phyloP scores from a whole-genome alignment of 2,888 invertebrate genomes.

The Petrolisthes manimaculis region DNA sequence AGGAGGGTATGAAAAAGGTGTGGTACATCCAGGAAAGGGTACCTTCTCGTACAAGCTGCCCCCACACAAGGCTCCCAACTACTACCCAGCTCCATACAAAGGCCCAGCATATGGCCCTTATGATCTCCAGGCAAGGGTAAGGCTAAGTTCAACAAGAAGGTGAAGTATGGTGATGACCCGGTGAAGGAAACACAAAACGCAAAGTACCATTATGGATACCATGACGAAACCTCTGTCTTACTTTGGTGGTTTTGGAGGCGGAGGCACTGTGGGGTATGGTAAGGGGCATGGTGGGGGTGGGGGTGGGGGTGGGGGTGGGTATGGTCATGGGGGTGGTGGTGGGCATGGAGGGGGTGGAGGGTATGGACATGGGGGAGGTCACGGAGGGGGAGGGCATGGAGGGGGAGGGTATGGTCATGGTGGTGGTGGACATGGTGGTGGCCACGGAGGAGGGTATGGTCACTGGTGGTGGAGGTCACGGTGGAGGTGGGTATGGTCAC shows the following conservation, averaged over 20 bases:
- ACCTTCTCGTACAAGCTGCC: background rate
- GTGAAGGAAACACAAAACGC: constrained; percentile 60
- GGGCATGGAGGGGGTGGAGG: constrained; percentile 8
- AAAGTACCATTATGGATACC: constrained; percentile 34
- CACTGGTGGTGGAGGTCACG: constrained; percentile 24
- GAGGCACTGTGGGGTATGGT: constrained; percentile 53
- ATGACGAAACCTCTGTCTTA: constrained; percentile 45
- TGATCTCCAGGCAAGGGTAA: constrained; percentile 56
- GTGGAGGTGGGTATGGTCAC: constrained; percentile 25
- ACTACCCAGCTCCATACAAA: constrained; percentile 56
- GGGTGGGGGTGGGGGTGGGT: background rate
- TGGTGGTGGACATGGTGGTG: constrained; percentile 23
- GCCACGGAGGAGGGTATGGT: constrained; percentile 42
- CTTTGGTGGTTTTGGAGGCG: constrained; percentile 65
- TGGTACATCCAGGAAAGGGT: background rate
- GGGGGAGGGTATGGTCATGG: constrained; percentile 11
- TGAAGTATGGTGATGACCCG: constrained; percentile 62
- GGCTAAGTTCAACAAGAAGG: constrained; percentile 55
- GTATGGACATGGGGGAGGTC: background rate
- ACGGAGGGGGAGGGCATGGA: constrained; percentile 13
- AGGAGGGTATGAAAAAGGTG: constrained; percentile 15
- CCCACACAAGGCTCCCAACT: constrained; percentile 35
- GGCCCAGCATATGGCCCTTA: constrained; percentile 60
- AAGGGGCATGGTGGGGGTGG: constrained; percentile 32
- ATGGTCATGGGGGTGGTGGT: constrained; percentile 12